Base-by-base conservation (phyloP, 2,888 invertebrate species). In the Pyrochroa serraticornis region DNA sequence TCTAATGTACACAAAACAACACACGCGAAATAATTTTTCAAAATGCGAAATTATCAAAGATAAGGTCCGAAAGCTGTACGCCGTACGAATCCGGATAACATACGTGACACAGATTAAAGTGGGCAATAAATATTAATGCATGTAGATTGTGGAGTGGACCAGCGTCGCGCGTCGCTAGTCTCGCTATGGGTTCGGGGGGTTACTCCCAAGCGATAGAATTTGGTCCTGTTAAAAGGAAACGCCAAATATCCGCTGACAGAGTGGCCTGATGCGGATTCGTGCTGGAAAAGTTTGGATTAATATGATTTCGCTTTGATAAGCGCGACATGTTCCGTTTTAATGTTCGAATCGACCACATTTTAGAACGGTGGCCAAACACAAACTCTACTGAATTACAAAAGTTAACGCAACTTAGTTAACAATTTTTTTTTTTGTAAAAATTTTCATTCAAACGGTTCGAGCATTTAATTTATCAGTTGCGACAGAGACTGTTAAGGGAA, bases 41-140 rank as follows among this genome's bases (percentile, higher is more conserved):
- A 35, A 63, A 61, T 48, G 41, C 22, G 37, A 51, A 46, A 39
- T 60, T 62, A 62, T 61, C 51, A 56, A 53, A 63, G 61, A 63
- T 56, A 66, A 22, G 22, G 22, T 22, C 22, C 3, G 22, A 5
- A 5, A 64, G 57, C 58, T 52, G 36, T 55, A 52, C 55, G 51
- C 52, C 39, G 46, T 37, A 22, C 22, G 22, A 22, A 51, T 46
- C 50, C 55, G 68, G 62, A 65, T 64, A 66, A 67, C 70, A 61
- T 67, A 71, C 71, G 67, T 69, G 70, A 71, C 68, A 64, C 61
- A 68, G 71, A 71, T 72, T 72, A 71, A 70, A 70, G 66, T 62
- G 60, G 53, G 66, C 67, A 69, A 72, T 73, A 73, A 73, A 73
- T 73, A 73, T 72, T 71, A 71, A 71, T 71, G 68, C 64, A 67